These are phyloP conservation scores for Cotesia vestalis DNA, from an alignment of 1,140 invertebrate genomes.

Conservation along the genomic window DNA sequence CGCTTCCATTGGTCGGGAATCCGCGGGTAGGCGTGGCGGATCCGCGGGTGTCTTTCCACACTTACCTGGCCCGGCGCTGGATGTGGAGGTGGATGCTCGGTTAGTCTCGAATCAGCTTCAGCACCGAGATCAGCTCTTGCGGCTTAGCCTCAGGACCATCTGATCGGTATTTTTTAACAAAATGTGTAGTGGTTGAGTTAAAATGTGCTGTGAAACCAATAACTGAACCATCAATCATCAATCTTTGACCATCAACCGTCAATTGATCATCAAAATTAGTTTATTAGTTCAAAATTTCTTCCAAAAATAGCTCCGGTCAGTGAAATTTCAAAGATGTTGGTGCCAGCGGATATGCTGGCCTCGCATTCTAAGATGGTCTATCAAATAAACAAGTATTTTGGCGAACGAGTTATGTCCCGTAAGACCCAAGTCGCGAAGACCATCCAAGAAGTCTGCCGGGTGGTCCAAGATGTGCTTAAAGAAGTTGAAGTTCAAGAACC, in stretches of 20 bases:
- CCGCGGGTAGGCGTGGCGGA: slow-evolving; percentile 34
- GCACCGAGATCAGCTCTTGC: slow-evolving; percentile 42
- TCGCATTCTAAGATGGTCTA: slow-evolving; percentile 90
- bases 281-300: background rate
- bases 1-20: slow-evolving; percentile 37
- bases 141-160: slow-evolving; percentile 37
- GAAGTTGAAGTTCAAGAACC: slow-evolving; percentile 98
- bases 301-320: slow-evolving; percentile 15
- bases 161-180: slow-evolving; percentile 2
- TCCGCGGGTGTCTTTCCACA: background rate
- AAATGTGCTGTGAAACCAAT: slow-evolving; percentile 13
- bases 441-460: slow-evolving; percentile 90
- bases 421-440: slow-evolving; percentile 87
- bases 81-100: slow-evolving; percentile 48
- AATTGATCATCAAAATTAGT: too few species aligned
- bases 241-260: background rate
- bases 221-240: slow-evolving; percentile 23
- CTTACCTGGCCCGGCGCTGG: slow-evolving; percentile 39
- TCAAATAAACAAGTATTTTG: slow-evolving; percentile 94
- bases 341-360: slow-evolving; percentile 85
- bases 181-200: background rate
- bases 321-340: slow-evolving; percentile 72
- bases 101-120: slow-evolving; percentile 56
- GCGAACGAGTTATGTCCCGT: slow-evolving; percentile 85
- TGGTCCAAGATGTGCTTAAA: slow-evolving; percentile 94